phyloP scores from a whole-genome alignment of 2,888 invertebrate genomes.

The Branchellion lobata region DNA sequence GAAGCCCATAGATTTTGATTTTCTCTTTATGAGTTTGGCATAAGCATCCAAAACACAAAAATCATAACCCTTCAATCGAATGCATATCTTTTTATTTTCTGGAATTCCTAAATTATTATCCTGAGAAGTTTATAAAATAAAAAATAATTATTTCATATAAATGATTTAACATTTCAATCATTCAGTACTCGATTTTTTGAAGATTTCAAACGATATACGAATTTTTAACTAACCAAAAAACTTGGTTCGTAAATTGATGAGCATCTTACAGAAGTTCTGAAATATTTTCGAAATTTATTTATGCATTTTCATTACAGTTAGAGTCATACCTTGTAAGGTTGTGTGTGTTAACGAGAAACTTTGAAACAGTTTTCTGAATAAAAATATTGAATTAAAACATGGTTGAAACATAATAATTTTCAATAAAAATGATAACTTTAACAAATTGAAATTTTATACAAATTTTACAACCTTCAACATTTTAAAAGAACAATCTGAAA shows the following conservation, averaged over 20 bases:
- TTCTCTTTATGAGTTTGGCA: not conserved
- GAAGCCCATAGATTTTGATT: not conserved
- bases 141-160: not conserved
- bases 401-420: no score
- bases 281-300: not conserved
- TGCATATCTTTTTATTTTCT: not conserved
- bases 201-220: not conserved
- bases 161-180: no score
- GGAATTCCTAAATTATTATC: not conserved
- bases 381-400: no score
- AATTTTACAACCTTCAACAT: no score
- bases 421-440: no score
- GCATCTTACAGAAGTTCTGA: not conserved
- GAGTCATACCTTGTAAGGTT: no score
- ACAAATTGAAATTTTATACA: no score
- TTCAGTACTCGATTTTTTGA: not conserved
- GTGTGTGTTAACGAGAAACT: no score
- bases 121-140: not conserved
- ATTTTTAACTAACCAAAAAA: not conserved
- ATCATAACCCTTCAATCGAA: slow-evolving; percentile 16
- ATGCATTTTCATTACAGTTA: no score
- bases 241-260: not conserved
- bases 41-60: not conserved
- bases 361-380: no score
- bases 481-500: no score